Conservation (phyloP, 2,888 invertebrate genomes). For the Mythimna pallens region DNA sequence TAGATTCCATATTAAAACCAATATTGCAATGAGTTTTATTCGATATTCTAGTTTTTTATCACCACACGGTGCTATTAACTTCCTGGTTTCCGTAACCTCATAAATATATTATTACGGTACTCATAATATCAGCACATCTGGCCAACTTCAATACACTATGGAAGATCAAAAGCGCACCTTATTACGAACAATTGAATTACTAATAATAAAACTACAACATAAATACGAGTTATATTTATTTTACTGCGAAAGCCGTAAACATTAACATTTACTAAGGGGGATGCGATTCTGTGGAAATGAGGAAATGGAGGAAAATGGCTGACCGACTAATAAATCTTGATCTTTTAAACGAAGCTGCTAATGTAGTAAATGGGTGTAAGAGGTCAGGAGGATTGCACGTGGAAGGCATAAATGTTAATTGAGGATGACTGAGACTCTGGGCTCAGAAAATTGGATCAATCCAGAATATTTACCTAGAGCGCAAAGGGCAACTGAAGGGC, state of each 20-base stretch:
- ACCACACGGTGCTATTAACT: not conserved
- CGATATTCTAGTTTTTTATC: not conserved
- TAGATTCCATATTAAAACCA: not conserved
- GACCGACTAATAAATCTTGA: slow-evolving; percentile 37
- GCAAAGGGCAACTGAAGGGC: too few relatives aligned
- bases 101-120: slow-evolving; percentile 23
- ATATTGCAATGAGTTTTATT: not conserved
- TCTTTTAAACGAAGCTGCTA: slow-evolving; percentile 25
- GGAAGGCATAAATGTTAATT: slow-evolving; percentile 3
- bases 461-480: too few relatives aligned
- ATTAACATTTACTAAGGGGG: slow-evolving; percentile 25
- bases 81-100: not conserved
- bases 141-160: slow-evolving; percentile 20
- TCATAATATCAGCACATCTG: slow-evolving; percentile 59
- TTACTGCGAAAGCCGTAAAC: slow-evolving; percentile 40
- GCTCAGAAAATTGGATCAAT: not conserved
- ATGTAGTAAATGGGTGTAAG: slow-evolving; percentile 22
- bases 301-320: slow-evolving; percentile 41
- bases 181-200: slow-evolving; percentile 38
- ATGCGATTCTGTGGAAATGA: slow-evolving; percentile 19
- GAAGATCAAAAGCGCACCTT: slow-evolving; percentile 2
- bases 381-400: slow-evolving; percentile 9
- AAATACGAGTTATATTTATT: slow-evolving; percentile 47
- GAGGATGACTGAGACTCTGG: not conserved
- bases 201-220: slow-evolving; percentile 47